phyloP scores from a whole-genome alignment of 2,113 vertebrate genomes.

The Passer domesticus region DNA sequence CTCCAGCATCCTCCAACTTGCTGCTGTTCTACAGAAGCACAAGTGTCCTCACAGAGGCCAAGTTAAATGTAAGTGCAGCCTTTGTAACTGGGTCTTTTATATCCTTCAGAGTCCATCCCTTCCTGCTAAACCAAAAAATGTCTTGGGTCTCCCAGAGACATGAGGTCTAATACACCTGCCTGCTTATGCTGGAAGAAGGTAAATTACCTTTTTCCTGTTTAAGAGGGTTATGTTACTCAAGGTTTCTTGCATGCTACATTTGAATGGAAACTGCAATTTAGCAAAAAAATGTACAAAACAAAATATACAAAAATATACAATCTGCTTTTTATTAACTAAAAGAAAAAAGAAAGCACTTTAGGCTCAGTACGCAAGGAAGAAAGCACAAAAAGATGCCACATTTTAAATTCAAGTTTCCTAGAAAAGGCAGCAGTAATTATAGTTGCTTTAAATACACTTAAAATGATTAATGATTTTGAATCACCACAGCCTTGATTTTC shows the following conservation, averaged over 20 bases:
- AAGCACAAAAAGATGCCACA: background rate
- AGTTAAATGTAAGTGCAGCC: background rate
- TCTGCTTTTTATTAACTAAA: background rate
- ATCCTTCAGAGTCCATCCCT: background rate
- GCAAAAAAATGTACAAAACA: background rate
- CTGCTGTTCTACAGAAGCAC: background rate
- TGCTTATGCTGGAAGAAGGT: background rate
- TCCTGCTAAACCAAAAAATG: background rate
- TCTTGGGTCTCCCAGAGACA: background rate
- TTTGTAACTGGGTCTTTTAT: background rate
- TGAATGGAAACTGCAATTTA: background rate
- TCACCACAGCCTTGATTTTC: background rate
- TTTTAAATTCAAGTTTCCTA: background rate
- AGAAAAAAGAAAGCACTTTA: background rate
- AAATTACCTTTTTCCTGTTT: background rate
- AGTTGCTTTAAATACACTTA: constrained; percentile 4
- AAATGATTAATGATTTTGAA: constrained; percentile 8
- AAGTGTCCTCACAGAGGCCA: background rate
- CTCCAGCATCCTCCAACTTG: background rate
- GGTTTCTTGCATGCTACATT: background rate
- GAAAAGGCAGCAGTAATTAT: background rate
- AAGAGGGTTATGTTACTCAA: background rate
- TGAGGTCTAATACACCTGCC: background rate
- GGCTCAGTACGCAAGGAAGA: background rate
- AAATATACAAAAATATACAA: background rate